Percentiles rank a stretch among this genome's conserved stretches.
These are phyloP conservation scores for Myotis planiceps DNA, from an alignment of 2,797 vertebrate species.

Conservation along the genomic window DNA sequence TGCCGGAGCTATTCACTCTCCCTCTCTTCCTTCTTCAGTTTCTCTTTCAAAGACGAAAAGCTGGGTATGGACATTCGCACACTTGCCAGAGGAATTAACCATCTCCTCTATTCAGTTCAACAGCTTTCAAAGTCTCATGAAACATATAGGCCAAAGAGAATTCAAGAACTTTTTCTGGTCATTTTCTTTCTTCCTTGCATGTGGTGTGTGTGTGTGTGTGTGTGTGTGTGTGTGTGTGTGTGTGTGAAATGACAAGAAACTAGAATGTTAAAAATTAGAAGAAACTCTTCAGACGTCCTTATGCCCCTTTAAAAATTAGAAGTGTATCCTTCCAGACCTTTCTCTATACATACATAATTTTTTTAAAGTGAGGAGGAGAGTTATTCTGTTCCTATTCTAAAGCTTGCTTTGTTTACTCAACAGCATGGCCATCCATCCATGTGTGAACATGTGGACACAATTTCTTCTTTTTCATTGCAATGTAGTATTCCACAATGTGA, in stretches of 20 bases:
- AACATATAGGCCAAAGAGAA: slow-evolving; percentile 13
- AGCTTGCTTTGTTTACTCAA: not conserved
- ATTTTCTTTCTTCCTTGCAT: not conserved
- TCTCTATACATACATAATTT: not conserved
- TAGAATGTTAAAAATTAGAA: not conserved
- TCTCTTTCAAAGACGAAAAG: not conserved
- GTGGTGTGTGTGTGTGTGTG: not conserved
- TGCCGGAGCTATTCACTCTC: not conserved
- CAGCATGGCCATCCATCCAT: not conserved
- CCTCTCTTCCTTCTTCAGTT: not conserved
- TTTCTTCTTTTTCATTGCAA: not conserved
- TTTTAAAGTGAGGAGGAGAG: not conserved
- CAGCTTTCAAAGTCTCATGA: not conserved
- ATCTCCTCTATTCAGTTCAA: not conserved
- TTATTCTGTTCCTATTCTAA: not conserved
- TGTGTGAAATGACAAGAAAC: not conserved
- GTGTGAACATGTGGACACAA: not conserved
- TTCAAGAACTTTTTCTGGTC: not conserved
- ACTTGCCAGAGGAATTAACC: slow-evolving; percentile 20
- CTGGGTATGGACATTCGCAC: not conserved
- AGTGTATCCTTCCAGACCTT: not conserved
- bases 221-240: not conserved
- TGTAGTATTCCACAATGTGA: not conserved
- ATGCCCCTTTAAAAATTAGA: not conserved
- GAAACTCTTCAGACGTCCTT: not conserved